A percentile compares a stretch with the other conserved stretches of the same genome.
These are phyloP conservation scores for Hoplodrina ambigua DNA, from an alignment of 2,888 invertebrate genomes.

Conservation along the genomic window DNA sequence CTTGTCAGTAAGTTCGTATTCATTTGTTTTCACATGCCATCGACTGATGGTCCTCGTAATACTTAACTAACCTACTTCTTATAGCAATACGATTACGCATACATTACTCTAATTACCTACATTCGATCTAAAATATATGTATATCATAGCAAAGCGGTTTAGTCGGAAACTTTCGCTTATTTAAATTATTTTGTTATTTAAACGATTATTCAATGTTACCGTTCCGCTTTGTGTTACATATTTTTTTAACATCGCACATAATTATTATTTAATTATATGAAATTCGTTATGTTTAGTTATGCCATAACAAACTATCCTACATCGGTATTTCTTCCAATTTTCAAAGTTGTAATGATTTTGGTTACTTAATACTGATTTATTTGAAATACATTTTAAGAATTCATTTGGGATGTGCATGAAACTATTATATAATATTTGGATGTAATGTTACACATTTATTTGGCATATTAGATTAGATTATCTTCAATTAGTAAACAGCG, in stretches of 20 bases:
- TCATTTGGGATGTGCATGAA: too few species aligned
- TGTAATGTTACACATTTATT: too few species aligned
- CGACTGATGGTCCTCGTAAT: conserved; percentile 20
- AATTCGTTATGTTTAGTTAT: neutral
- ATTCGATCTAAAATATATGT: conserved; percentile 32
- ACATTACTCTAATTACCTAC: conserved; percentile 42
- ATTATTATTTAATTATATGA: neutral
- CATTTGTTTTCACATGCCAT: conserved; percentile 8
- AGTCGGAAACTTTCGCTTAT: conserved; percentile 72
- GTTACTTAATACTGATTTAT: too few species aligned
- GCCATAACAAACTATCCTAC: too few species aligned
- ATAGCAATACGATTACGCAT: conserved; percentile 32
- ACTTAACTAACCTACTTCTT: conserved; percentile 34
- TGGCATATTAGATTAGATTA: too few species aligned
- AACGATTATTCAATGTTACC: conserved; percentile 68
- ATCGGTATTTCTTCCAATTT: too few species aligned
- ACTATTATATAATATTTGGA: too few species aligned
- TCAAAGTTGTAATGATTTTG: too few species aligned
- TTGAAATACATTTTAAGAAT: too few species aligned
- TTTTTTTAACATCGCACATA: conserved; percentile 29
- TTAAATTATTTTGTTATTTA: conserved; percentile 69
- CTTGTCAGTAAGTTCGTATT: neutral
- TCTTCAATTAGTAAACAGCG: too few species aligned
- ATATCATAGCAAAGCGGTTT: neutral
- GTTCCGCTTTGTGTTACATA: conserved; percentile 52